Evolutionary conservation across 2,888 invertebrate genomes (phyloP), one percentile per base, ranked within the genome.

Genomic region (Tinea semifulvella): DNA sequence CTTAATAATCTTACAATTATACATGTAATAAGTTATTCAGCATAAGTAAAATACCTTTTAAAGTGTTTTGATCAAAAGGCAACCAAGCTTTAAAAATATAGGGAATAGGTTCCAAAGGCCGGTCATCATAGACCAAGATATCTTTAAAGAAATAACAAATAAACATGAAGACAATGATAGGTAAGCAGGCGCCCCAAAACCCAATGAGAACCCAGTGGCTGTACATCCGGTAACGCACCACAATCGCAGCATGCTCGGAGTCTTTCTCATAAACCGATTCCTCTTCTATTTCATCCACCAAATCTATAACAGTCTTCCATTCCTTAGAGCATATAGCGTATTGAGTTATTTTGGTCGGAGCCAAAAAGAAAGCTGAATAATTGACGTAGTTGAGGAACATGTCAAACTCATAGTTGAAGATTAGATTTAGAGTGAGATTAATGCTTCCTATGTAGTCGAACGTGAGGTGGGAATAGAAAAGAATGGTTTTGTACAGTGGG

Each of bases 1-100:
- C n/a, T n/a, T n/a, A n/a, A n/a, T n/a, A n/a, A n/a, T n/a, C n/a
- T n/a, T n/a, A n/a, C n/a, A n/a, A n/a, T n/a, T n/a, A n/a, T n/a
- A n/a, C n/a, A n/a, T n/a, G n/a, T n/a, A n/a, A n/a, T n/a, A n/a
- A n/a, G n/a, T n/a, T n/a, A n/a, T n/a, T n/a, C n/a, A n/a, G n/a
- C n/a, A n/a, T n/a, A n/a, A n/a, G n/a, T n/a, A n/a, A n/a, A n/a
- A n/a, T n/a, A n/a, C n/a, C n/a, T 13, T 31, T 31, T n/a, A 31
- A 4, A 2, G 40, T 22, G 11, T 40, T 20, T 14, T 40, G 40
- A 13, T 40, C 40, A 40, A 40, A 40, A 11, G 40, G 40, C 8
- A 22, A 11, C 4, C 5, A 5, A 40, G 40, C 40, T 10, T 22
- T 14, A 22, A 40, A 40, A 6, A 40, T 40, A 13, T 40, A 22